Evolutionary conservation across 2,113 vertebrate species (phyloP).

Genomic region (Trematomus loennbergii): DNA sequence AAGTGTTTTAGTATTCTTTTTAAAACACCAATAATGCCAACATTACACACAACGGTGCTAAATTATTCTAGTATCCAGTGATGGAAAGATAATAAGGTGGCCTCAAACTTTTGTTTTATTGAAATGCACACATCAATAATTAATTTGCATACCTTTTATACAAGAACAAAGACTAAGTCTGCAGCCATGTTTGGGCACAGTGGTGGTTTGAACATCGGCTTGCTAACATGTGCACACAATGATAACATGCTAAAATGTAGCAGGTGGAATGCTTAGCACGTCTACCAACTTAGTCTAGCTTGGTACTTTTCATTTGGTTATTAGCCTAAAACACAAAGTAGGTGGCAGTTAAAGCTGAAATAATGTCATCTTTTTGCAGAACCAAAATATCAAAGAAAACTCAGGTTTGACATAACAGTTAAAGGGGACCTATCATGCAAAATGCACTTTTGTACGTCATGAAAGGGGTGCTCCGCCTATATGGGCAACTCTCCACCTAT

Average conservation of each 20-base stretch:
- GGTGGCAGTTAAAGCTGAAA: not conserved
- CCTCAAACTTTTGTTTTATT: slow-evolving; percentile 16
- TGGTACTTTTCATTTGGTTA: not conserved
- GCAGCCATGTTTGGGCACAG: not conserved
- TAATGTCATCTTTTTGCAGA: not conserved
- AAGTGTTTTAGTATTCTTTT: slow-evolving; percentile 9
- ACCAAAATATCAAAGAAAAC: not conserved
- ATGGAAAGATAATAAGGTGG: not conserved
- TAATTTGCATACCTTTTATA: slow-evolving; percentile 1
- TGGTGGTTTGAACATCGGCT: no score
- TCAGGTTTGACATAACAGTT: not conserved
- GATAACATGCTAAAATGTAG: no score
- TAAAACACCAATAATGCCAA: slow-evolving; percentile 19
- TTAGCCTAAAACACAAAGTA: not conserved
- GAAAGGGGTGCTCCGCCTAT: no score
- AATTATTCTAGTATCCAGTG: not conserved
- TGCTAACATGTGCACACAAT: no score
- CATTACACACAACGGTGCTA: not conserved
- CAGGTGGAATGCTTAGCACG: not conserved
- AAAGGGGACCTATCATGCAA: no score
- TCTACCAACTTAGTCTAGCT: not conserved
- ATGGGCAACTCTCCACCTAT: no score
- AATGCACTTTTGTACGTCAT: no score
- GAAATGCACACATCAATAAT: not conserved
- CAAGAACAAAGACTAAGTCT: not conserved